Evolutionary conservation across 2,888 invertebrate genomes (phyloP).

Genomic region (Drosophila kuntzei): DNA sequence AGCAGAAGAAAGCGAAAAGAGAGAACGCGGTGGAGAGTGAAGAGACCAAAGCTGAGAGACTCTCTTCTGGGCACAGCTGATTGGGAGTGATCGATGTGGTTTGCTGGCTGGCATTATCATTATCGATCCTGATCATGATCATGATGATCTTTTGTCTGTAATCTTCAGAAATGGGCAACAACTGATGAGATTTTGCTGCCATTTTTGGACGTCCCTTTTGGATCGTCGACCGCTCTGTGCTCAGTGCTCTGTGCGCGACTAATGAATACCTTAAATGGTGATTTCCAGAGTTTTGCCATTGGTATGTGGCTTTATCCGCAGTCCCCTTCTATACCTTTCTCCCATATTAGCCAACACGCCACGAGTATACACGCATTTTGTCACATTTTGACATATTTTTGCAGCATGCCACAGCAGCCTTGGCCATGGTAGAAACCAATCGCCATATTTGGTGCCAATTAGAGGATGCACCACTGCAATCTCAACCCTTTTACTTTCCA

Average conservation of each 20-base stretch:
- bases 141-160: constrained; percentile 52
- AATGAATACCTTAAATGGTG: constrained; percentile 79
- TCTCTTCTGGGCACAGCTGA: constrained; percentile 21
- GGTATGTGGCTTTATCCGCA: constrained; percentile 50
- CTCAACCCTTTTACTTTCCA: constrained; percentile 70
- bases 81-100: constrained; percentile 41
- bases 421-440: constrained; percentile 43
- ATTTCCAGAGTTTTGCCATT: constrained; percentile 38
- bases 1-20: constrained; percentile 41
- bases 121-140: constrained; percentile 24
- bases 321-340: constrained; percentile 35
- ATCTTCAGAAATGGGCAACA: constrained; percentile 76
- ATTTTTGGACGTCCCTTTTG: constrained; percentile 76
- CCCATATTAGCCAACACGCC: constrained; percentile 30
- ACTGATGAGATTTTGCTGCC: constrained; percentile 83
- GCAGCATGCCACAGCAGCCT: constrained; percentile 55
- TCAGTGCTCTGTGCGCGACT: constrained; percentile 44
- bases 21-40: constrained; percentile 5
- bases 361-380: constrained; percentile 74
- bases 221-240: constrained; percentile 2
- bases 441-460: constrained; percentile 83
- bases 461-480: constrained; percentile 54
- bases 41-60: neutral
- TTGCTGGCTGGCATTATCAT: constrained; percentile 22
- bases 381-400: constrained; percentile 81